Evolutionary conservation across 92 coral and sea anemone species (phyloP).

Genomic region (Actinernus sp.): DNA sequence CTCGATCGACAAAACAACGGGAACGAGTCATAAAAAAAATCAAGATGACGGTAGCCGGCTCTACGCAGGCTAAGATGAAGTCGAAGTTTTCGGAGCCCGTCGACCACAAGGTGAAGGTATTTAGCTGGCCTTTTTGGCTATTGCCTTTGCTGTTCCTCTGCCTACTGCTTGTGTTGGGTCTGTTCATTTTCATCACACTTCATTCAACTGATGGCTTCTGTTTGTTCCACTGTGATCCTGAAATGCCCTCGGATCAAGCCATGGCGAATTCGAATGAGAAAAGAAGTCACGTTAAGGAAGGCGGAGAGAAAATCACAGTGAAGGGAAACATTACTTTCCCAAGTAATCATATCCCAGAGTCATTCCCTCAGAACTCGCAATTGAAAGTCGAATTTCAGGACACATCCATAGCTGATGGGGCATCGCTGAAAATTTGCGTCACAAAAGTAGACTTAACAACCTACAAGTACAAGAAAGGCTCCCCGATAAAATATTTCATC

Average conservation of each 20-base stretch:
- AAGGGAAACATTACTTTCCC: constrained; percentile 22
- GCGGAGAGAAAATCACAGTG: constrained; percentile 9
- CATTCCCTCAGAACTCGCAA: constrained; percentile 50
- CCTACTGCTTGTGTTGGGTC: constrained; percentile 56
- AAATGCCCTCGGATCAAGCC: constrained; percentile 14
- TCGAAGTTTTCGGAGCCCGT: constrained; percentile 35
- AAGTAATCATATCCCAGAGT: constrained; percentile 5
- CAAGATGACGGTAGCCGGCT: constrained; percentile 2
- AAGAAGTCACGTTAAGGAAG: constrained; percentile 1
- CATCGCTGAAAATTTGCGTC: constrained; percentile 31
- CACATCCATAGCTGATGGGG: constrained; percentile 50
- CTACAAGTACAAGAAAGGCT: constrained; percentile 62
- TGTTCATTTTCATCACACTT: constrained; percentile 76
- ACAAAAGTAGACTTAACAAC: constrained; percentile 20
- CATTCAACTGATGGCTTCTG: constrained; percentile 77
- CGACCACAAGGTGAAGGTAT: constrained; percentile 56
- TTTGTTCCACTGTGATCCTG: constrained; percentile 63
- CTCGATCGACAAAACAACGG: background rate
- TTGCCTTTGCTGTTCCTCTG: constrained; percentile 61
- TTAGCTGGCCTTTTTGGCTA: constrained; percentile 71
- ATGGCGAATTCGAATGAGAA: background rate
- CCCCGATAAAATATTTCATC: constrained; percentile 55
- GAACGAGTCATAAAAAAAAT: background rate
- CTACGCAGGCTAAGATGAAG: constrained; percentile 6
- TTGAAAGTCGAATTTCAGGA: constrained; percentile 59